Conservation (phyloP, 2,113 vertebrate species). For the Tragulus kanchil region DNA sequence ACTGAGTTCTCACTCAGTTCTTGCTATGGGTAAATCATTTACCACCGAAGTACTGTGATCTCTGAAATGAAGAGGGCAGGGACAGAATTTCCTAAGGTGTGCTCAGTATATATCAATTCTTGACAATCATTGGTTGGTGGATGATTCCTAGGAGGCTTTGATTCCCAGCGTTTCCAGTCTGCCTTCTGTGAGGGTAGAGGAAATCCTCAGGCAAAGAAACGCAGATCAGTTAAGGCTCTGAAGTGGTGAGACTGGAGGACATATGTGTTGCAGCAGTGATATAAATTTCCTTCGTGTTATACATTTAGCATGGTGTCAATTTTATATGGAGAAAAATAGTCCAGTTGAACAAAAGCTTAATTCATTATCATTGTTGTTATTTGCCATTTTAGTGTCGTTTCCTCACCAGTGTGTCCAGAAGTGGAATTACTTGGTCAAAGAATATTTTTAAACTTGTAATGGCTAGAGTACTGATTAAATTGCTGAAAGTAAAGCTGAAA, state of each 20-base stretch:
- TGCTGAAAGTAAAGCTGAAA: not conserved
- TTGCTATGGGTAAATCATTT: not conserved
- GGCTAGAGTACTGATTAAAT: not conserved
- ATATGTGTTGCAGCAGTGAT: too few species aligned
- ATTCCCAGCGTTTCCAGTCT: not conserved
- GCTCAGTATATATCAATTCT: too few species aligned
- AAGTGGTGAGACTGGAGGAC: not conserved
- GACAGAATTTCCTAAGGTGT: not conserved
- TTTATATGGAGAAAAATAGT: conserved; percentile 16
- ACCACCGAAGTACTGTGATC: not conserved
- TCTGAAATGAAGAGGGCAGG: not conserved
- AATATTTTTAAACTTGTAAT: conserved; percentile 52
- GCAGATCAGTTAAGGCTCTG: not conserved
- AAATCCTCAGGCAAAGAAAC: not conserved
- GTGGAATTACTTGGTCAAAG: not conserved
- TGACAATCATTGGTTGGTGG: not conserved
- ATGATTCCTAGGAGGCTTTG: not conserved
- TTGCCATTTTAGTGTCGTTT: not conserved
- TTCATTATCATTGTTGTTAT: not conserved
- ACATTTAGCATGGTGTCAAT: not conserved
- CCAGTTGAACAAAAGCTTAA: not conserved
- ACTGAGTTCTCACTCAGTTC: not conserved
- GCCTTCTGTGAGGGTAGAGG: not conserved
- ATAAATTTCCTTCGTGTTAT: not conserved
- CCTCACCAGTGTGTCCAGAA: not conserved